phyloP scores from a whole-genome alignment of 2,888 invertebrate genomes.

The Cantharis flavilabris region DNA sequence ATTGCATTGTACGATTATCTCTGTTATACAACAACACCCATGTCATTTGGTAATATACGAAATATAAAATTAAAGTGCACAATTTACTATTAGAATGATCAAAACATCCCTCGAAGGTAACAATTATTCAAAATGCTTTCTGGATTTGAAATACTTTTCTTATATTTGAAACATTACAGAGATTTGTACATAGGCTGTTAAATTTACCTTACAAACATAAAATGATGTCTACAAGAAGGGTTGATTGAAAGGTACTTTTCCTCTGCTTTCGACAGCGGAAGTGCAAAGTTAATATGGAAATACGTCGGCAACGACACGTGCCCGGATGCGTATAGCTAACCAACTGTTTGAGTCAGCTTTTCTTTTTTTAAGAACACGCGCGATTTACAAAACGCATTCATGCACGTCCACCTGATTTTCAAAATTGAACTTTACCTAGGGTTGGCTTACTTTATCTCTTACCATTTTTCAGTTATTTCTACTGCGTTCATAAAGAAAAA shows the following conservation, averaged over 20 bases:
- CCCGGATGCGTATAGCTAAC: conserved; percentile 2
- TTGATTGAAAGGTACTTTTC: not conserved
- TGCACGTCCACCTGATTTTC: not conserved
- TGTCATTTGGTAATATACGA: not conserved
- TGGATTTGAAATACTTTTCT: not conserved
- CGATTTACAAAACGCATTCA: not conserved
- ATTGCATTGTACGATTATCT: conserved; percentile 2
- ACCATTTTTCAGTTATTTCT: no score
- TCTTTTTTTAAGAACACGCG: not conserved
- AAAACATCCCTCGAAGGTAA: not conserved
- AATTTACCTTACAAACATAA: not conserved
- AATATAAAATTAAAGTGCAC: not conserved
- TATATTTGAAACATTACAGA: not conserved
- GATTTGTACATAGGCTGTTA: not conserved
- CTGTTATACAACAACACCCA: not conserved
- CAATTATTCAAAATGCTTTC: not conserved
- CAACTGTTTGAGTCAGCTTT: not conserved
- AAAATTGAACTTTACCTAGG: not conserved
- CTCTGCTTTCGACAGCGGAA: not conserved
- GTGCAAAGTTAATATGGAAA: not conserved
- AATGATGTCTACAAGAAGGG: not conserved
- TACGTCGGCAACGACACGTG: not conserved
- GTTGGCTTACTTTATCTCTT: no score
- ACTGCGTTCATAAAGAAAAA: no score
- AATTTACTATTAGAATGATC: not conserved